Evolutionary conservation across 2,797 vertebrate genomes (phyloP), one percentile per base, ranked within the genome.

Genomic region (Brachymystax lenok): DNA sequence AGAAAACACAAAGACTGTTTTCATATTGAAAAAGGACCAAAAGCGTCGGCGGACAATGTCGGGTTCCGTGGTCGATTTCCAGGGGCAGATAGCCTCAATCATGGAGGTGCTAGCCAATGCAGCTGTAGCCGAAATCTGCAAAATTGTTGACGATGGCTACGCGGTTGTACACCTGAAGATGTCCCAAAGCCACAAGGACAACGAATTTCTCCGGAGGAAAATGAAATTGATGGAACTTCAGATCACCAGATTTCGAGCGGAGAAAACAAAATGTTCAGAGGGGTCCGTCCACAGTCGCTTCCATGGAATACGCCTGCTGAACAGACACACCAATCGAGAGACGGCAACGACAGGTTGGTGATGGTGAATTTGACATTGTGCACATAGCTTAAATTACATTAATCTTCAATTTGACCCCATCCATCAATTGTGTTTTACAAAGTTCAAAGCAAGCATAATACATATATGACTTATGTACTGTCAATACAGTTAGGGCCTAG

Each of bases 181-280:
- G 72, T 74, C 79, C 33, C 79, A 80, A 30, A 77, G 79, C n/a
- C 75, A 77, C 56, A 80, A 80, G 56, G 79, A 80, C 24, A 80
- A 77, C 33, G 75, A 80, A 54, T 83, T 87, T 13, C 84, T 92
- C 66, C 84, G 87, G 46, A 82, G 85, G 75, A 91, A 87, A 24
- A 69, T 91, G 56, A 86, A 82, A 30, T 79, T 90, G 70, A 79
- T 92, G 81, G 91, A 92, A 84, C 86, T 90, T 27, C 90, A 89
- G 73, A 3, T 88, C 54, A 30, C 79, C 51, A 27, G 88, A n/a
- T 88, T 87, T 71, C 76, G 86, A 54, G 80, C 81, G 1, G 89
- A 91, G 81, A 83, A 85, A 13, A 28, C 74, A 72, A 84, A 66
- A 76, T 69, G 73, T 6, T 40, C 84, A 0, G 88, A 89, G 10